Base-by-base conservation (phyloP, 2,113 vertebrate species). In the Prietella phreatophila region DNA sequence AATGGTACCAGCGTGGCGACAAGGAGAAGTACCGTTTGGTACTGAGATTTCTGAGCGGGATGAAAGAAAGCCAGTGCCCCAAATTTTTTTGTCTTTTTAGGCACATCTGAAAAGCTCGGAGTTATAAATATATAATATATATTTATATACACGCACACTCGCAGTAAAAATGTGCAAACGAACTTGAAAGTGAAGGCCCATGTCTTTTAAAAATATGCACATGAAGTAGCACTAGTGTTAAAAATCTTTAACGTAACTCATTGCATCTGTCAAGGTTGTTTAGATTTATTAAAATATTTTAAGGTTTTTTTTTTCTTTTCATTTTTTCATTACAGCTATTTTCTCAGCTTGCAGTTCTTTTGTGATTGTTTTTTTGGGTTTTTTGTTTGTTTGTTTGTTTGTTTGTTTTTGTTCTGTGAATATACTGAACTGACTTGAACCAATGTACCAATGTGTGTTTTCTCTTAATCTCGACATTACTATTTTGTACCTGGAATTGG, bases 361-460 rank as follows among this genome's bases (percentile, higher is more conserved):
- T 91, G 42, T 93, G 87, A 90, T 47, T 50, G 27, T 15, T 14
- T 56, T 56, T 47, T 47, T 5, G 42, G 7, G 88, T 93, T 87
- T 15, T 67, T 14, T 30, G n/a, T n/a, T n/a, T n/a, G n/a, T 75
- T 25, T 75, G 4, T 50, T 78, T 76, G 4, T 75, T 42, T 42
- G 42, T 25, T 25, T 14, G 1, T 17, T n/a, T 7, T 58, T 5
- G 8, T 81, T 81, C 92, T 92, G 91, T 87, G 94, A 94, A 92
- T 93, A 92, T 92, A 93, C 91, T 94, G 88, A 88, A 92, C 85
- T 89, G 84, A 88, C 82, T 91, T 92, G 73, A 91, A 83, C 81
- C 90, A 85, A 85, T 94, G 91, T 93, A 92, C 93, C 86, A 82
- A n/a, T n/a, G 82, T 33, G 85, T 84, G 86, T 84, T 90, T 47